Evolutionary conservation across 1,140 invertebrate species (phyloP), one percentile per base, ranked within the genome.

Genomic region (Diprion similis): DNA sequence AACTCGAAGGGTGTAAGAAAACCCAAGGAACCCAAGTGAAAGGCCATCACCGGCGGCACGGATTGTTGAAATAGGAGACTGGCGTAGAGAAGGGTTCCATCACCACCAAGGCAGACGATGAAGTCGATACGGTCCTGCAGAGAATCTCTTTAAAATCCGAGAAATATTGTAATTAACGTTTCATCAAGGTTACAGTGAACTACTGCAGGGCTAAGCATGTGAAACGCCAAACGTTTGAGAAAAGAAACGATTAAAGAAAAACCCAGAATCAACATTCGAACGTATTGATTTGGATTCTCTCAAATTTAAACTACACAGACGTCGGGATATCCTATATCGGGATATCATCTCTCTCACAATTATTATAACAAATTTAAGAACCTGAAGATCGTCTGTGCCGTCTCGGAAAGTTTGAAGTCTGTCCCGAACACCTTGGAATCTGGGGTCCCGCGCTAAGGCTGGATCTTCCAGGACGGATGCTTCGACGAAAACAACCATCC

Each of bases 21-120:
- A 8, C 98, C 97, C 65, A 99, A 88, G 0, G 97, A 98, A n/a
- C 97, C 97, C 76, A 99, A 91, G 87, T 99, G 97, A 88, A 99
- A 99, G 68, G 98, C 97, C 97, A 99, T 98, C 4, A 99, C 95
- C 3, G 98, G 98, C 47, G 98, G 98, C 66, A 98, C 97, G 11
- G 96, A 98, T 91, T 97, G 94, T 92, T 99, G 91, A 81, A 99
- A 99, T 11, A 99, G 88, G 13, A 97, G 93, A 79, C 96, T 97
- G 64, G 97, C 97, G 84, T 99, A 98, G 0, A 99, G 86, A 0
- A 99, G 87, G 0, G 97, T 99, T n/a, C 97, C 97, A 87, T 99
- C 97, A 6, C 98, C 97, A 1, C 97, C 97, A 7, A 99, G 87
- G 80, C 97, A 99, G 66, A 99, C 94, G 74, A 99, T 98, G 82